Evolutionary conservation across 2,888 invertebrate genomes (phyloP).

Genomic region (Mantis religiosa): DNA sequence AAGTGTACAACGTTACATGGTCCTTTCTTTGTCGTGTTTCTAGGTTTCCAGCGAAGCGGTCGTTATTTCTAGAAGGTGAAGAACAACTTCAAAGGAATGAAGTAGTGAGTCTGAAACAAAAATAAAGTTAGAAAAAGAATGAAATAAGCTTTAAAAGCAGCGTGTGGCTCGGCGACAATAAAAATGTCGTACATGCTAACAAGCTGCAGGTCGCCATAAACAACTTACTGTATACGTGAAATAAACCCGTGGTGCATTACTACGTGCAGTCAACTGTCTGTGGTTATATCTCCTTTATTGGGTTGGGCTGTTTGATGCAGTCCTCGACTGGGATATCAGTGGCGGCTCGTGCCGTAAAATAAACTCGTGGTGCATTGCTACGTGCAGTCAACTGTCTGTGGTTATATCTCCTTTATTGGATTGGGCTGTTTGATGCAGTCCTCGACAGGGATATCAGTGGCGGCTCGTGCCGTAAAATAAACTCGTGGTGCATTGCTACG

Average conservation of each 20-base stretch:
- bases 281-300: too few relatives aligned
- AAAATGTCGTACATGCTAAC: neutral
- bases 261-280: neutral
- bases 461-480: neutral
- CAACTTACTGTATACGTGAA: neutral
- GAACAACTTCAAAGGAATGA: neutral
- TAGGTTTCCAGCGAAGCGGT: too few relatives aligned
- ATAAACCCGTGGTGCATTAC: neutral
- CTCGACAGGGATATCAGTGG: too few relatives aligned
- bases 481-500: neutral
- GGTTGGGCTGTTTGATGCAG: too few relatives aligned
- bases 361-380: neutral
- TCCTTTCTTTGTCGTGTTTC: too few relatives aligned
- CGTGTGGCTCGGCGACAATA: neutral
- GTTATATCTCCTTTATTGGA: too few relatives aligned
- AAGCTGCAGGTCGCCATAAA: neutral
- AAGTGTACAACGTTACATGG: too few relatives aligned
- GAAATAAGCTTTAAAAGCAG: neutral
- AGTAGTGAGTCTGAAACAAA: neutral
- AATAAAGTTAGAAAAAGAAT: neutral
- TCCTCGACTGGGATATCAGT: too few relatives aligned
- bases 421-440: too few relatives aligned
- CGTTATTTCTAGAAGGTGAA: neutral
- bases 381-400: neutral
- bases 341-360: too few relatives aligned